phyloP scores from a whole-genome alignment of 2,797 vertebrate genomes.

The Delichon dasypus region DNA sequence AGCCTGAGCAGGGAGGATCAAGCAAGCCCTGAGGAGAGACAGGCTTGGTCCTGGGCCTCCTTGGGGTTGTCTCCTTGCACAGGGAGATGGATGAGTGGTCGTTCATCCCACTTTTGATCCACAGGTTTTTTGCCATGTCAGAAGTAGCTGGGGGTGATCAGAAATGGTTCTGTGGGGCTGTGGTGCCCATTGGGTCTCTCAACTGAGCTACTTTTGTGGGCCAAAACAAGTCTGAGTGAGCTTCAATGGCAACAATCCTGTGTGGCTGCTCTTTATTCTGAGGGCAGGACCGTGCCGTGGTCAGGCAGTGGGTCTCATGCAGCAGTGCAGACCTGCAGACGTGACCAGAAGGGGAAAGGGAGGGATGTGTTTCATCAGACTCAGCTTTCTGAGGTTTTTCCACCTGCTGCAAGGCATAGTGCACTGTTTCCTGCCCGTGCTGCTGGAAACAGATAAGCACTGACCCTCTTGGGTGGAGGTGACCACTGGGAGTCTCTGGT shows the following conservation, averaged over 20 bases:
- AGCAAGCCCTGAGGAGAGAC: not conserved
- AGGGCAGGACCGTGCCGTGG: accelerated
- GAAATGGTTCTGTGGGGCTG: accelerated
- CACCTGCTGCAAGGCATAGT: not conserved
- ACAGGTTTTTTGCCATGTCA: not conserved
- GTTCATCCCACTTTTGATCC: not conserved
- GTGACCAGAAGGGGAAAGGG: not conserved
- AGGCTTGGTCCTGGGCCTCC: not conserved
- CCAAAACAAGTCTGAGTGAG: not conserved
- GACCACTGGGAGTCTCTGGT: not conserved
- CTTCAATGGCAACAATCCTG: not conserved
- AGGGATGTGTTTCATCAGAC: not conserved
- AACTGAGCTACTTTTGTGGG: not conserved
- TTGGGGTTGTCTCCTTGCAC: accelerated
- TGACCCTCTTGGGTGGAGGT: not conserved
- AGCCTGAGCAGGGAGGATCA: not conserved
- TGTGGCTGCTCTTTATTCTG: not conserved
- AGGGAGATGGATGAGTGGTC: accelerated
- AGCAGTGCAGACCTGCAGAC: not conserved
- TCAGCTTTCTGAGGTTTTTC: not conserved
- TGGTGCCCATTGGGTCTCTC: not conserved
- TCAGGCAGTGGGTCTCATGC: not conserved
- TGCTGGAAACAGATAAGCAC: not conserved
- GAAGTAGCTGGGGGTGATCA: not conserved
- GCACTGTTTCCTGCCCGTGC: not conserved